phyloP scores from a whole-genome alignment of 2,888 invertebrate species.

The Cataglyphis albicans region DNA sequence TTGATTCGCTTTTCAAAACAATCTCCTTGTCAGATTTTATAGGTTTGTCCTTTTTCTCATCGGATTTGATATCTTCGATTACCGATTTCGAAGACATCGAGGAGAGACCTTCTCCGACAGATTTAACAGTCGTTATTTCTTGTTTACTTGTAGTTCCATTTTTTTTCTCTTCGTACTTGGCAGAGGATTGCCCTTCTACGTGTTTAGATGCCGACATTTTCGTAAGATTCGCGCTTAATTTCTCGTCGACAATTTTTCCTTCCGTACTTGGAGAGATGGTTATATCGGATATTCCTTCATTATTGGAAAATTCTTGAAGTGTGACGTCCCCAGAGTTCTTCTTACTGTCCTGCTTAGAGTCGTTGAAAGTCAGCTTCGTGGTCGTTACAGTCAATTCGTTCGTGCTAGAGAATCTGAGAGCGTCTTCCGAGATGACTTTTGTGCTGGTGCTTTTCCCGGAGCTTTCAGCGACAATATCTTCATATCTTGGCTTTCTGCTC shows the following conservation, averaged over 20 bases:
- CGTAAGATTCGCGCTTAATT: not conserved
- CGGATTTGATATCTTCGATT: not conserved
- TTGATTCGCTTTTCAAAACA: not conserved
- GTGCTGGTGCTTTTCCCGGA: constrained; percentile 67
- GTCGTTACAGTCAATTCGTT: constrained; percentile 60
- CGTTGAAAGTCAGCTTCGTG: constrained; percentile 53
- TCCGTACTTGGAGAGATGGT: not conserved
- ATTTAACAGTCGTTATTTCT: not conserved
- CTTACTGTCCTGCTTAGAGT: constrained; percentile 50
- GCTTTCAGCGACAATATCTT: constrained; percentile 51
- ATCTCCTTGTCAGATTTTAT: constrained; percentile 18
- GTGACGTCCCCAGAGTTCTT: not conserved
- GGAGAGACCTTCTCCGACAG: not conserved
- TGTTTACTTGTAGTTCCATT: not conserved
- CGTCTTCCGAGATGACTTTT: constrained; percentile 58
- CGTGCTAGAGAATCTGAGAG: constrained; percentile 50
- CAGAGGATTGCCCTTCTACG: not conserved
- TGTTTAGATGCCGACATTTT: not conserved
- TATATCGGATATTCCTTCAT: not conserved
- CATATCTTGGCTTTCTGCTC: constrained; percentile 46
- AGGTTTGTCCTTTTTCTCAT: constrained; percentile 16
- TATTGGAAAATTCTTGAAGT: not conserved
- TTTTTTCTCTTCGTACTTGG: not conserved
- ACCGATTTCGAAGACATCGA: not conserved
- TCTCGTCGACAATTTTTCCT: not conserved